Percentiles rank a stretch among this genome's conserved stretches.
Conservation (phyloP, 2,888 invertebrate species). For the Axea sp. region DNA sequence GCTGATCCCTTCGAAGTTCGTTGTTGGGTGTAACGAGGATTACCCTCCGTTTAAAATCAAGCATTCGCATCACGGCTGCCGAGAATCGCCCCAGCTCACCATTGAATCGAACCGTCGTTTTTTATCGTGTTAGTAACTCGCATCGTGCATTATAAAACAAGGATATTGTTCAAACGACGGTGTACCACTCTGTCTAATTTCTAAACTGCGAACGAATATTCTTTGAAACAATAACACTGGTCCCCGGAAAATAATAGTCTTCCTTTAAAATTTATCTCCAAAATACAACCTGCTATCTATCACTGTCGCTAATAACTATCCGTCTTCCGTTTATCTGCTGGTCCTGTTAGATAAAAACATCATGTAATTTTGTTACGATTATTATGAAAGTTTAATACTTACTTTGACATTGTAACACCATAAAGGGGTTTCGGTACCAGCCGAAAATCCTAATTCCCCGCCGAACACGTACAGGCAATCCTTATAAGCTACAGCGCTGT, state of each 20-base stretch:
- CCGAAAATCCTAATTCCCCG: constrained; percentile 90
- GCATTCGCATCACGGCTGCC: constrained; percentile 44
- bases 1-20: constrained; percentile 14
- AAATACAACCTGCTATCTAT: no score
- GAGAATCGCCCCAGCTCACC: constrained; percentile 1
- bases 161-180: neutral
- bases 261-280: no score
- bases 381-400: constrained; percentile 50
- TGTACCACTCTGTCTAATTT: no score
- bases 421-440: constrained; percentile 88
- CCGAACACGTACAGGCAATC: constrained; percentile 91
- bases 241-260: no score
- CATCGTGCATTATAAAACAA: constrained; percentile 32
- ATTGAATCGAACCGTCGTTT: constrained; percentile 15
- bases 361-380: no score
- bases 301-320: no score
- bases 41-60: constrained; percentile 44
- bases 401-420: constrained; percentile 91
- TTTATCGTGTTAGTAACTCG: constrained; percentile 42
- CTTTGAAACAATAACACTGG: no score
- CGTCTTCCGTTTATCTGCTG: no score
- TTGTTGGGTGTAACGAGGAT: constrained; percentile 11
- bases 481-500: constrained; percentile 89
- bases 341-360: no score
- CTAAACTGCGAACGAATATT: no score